phyloP scores from a whole-genome alignment of 2,797 vertebrate genomes.

The Carduelis carduelis region DNA sequence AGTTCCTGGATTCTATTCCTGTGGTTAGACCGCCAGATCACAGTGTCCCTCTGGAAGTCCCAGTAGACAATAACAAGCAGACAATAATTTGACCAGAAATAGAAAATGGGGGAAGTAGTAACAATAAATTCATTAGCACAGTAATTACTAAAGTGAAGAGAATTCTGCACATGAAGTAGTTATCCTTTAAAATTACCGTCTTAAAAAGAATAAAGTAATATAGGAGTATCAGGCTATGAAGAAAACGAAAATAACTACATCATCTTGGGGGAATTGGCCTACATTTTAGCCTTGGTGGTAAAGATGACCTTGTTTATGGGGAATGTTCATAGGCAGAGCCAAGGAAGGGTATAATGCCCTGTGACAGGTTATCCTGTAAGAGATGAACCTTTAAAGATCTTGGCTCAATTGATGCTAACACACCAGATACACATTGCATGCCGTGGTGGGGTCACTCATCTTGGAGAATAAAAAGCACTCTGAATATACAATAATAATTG shows the following conservation, averaged over 20 bases:
- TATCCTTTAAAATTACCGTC: constrained; percentile 23
- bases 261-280: constrained; percentile 47
- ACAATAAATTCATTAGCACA: constrained; percentile 46
- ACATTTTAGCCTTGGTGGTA: constrained; percentile 52
- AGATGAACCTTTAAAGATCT: neutral
- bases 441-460: neutral
- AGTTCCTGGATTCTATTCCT: constrained; percentile 41
- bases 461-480: neutral
- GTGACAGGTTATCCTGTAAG: neutral
- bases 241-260: constrained; percentile 29
- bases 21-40: constrained; percentile 36
- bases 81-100: constrained; percentile 61
- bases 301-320: constrained; percentile 38
- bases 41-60: constrained; percentile 27
- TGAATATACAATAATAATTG: neutral
- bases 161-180: neutral
- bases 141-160: constrained; percentile 43
- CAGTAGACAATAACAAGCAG: constrained; percentile 57
- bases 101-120: constrained; percentile 53
- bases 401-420: neutral
- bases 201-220: constrained; percentile 3
- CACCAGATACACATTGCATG: neutral
- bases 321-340: neutral
- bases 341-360: neutral
- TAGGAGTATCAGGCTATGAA: neutral